A percentile compares a stretch with the other conserved stretches of the same genome.
phyloP scores from a whole-genome alignment of 92 coral and sea anemone species.

The Epizoanthus ramosus region DNA sequence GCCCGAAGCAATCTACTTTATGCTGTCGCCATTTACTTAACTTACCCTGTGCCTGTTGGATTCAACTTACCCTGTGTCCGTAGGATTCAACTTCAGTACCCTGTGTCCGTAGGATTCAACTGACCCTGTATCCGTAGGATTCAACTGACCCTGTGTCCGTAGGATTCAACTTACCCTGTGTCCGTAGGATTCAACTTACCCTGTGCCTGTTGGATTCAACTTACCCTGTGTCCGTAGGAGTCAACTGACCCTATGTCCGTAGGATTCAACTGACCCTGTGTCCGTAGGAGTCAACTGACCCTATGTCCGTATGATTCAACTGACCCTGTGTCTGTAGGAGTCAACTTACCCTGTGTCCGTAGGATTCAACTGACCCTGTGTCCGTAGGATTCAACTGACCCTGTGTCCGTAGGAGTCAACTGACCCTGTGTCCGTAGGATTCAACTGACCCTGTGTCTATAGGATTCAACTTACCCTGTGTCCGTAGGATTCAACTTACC shows the following conservation, averaged over 20 bases:
- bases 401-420: too few species aligned
- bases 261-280: conserved; percentile 66
- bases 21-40: too few species aligned
- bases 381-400: conserved; percentile 76
- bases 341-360: conserved; percentile 76
- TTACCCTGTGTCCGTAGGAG: conserved; percentile 70
- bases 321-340: conserved; percentile 70
- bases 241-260: too few species aligned
- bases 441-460: too few species aligned
- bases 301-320: too few species aligned
- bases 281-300: conserved; percentile 75
- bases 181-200: conserved; percentile 76
- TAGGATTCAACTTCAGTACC: conserved; percentile 82
- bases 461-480: conserved; percentile 66
- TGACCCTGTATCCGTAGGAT: conserved; percentile 73
- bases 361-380: conserved; percentile 80
- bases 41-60: too few species aligned
- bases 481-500: conserved; percentile 76
- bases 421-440: conserved; percentile 71
- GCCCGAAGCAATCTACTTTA: too few species aligned
- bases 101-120: too few species aligned
- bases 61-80: conserved; percentile 64
- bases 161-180: conserved; percentile 66
- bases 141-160: too few species aligned
- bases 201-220: too few species aligned